These are phyloP conservation scores for Lasiurus borealis DNA, from an alignment of 2,113 vertebrate genomes.

Conservation along the genomic window DNA sequence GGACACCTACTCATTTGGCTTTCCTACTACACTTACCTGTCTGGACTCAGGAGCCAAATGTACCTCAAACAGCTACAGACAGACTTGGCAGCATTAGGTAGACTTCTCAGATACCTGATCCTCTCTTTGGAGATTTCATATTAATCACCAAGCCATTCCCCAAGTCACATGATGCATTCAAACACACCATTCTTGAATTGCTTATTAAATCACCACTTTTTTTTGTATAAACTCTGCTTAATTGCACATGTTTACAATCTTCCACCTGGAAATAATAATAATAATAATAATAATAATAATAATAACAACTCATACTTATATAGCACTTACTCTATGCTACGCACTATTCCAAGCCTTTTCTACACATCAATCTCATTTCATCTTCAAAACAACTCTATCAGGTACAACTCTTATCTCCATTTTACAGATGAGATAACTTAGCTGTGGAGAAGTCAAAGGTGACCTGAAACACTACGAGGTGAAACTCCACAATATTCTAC, in stretches of 20 bases:
- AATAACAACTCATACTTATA: background rate
- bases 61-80: background rate
- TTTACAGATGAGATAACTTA: conserved; percentile 47
- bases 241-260: background rate
- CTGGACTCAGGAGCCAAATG: background rate
- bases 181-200: background rate
- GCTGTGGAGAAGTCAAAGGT: background rate
- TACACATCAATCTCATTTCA: background rate
- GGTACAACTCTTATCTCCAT: background rate
- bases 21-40: background rate
- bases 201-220: background rate
- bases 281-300: background rate
- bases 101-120: background rate
- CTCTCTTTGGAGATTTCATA: background rate
- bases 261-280: background rate
- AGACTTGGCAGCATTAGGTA: background rate
- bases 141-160: background rate
- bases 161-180: background rate
- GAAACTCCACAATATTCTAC: background rate
- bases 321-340: background rate
- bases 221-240: background rate
- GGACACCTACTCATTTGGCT: background rate
- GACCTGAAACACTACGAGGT: background rate
- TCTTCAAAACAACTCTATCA: background rate
- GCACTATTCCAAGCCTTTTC: background rate